These are phyloP conservation scores for Stylophora pistillata DNA, from an alignment of 64 coral and sea anemone genomes.

Conservation along the genomic window DNA sequence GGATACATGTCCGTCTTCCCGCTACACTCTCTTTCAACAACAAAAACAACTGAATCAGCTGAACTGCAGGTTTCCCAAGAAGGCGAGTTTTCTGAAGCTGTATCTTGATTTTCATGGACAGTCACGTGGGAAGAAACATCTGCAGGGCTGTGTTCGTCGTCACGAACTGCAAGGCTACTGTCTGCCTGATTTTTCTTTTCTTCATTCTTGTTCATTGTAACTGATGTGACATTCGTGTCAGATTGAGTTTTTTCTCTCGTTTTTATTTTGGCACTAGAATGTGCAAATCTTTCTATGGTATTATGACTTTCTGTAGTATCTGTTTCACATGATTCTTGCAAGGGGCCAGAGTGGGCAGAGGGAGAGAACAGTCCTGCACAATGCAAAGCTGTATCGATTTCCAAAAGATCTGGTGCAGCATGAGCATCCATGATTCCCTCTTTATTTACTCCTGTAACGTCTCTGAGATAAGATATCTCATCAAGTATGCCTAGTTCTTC, in stretches of 20 bases:
- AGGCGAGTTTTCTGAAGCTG: slow-evolving; percentile 43
- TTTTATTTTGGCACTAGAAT: slow-evolving; percentile 58
- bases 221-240: slow-evolving; percentile 49
- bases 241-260: slow-evolving; percentile 41
- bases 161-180: slow-evolving; percentile 52
- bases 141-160: slow-evolving; percentile 56
- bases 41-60: slow-evolving; percentile 53
- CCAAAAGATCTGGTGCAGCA: slow-evolving; percentile 16
- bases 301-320: slow-evolving; percentile 55
- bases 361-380: slow-evolving; percentile 49
- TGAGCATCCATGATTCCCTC: slow-evolving; percentile 51
- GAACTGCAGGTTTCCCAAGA: slow-evolving; percentile 67
- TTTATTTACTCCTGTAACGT: slow-evolving; percentile 54
- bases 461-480: slow-evolving; percentile 59
- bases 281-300: slow-evolving; percentile 9
- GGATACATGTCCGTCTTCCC: slow-evolving; percentile 60
- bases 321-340: slow-evolving; percentile 52
- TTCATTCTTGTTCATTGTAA: slow-evolving; percentile 63
- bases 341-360: slow-evolving; percentile 35
- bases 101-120: slow-evolving; percentile 60
- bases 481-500: slow-evolving; percentile 66
- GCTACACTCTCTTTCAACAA: slow-evolving; percentile 67
- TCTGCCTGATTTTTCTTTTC: slow-evolving; percentile 59
- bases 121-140: slow-evolving; percentile 52
- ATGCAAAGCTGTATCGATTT: slow-evolving; percentile 47